These are phyloP conservation scores for Aegithalos caudatus DNA, from an alignment of 2,113 vertebrate genomes.

Conservation along the genomic window DNA sequence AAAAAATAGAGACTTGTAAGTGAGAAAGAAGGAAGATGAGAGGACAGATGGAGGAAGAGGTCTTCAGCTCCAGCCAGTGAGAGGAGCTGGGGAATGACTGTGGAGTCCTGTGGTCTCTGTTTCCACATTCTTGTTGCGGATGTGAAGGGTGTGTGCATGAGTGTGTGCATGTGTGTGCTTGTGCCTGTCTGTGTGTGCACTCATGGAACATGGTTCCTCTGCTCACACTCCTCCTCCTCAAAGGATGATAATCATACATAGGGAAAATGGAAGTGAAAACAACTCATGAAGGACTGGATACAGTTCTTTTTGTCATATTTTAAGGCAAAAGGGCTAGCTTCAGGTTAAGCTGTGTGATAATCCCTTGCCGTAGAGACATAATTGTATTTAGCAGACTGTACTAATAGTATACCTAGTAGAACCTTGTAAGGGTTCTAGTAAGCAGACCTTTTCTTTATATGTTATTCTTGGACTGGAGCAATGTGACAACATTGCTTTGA, in stretches of 20 bases:
- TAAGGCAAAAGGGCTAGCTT: neutral
- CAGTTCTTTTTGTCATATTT: neutral
- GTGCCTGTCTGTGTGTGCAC: too few relatives aligned
- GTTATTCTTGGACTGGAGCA: neutral
- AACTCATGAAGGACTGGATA: neutral
- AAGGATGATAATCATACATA: neutral
- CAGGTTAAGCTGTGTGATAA: neutral
- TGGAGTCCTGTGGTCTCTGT: rapidly evolving
- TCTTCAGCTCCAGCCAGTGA: neutral
- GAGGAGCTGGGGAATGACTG: neutral
- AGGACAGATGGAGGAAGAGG: neutral
- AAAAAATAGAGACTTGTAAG: neutral
- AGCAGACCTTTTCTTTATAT: neutral
- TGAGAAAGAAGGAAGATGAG: neutral
- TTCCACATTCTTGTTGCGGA: neutral
- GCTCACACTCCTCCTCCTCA: neutral
- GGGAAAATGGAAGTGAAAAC: neutral
- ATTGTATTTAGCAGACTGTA: neutral
- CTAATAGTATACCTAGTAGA: neutral
- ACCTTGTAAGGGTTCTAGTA: too few relatives aligned
- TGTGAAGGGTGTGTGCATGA: rapidly evolving
- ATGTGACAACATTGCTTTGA: neutral
- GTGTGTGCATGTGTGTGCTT: neutral
- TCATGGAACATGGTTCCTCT: neutral
- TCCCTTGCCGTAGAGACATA: neutral